phyloP scores from a whole-genome alignment of 2,888 invertebrate genomes.

The Rhingia rostrata region DNA sequence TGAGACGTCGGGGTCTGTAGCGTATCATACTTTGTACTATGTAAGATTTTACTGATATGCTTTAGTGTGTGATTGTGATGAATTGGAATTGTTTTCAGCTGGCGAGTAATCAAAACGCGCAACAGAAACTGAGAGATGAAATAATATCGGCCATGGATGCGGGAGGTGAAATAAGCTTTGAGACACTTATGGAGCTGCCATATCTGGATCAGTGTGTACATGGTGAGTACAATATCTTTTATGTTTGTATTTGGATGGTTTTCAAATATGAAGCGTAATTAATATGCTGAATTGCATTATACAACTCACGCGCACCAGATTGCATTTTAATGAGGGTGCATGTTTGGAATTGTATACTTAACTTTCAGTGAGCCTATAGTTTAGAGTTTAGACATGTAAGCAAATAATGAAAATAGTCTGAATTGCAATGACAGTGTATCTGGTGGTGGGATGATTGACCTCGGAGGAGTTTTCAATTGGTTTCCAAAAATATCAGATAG shows the following conservation, averaged over 20 bases:
- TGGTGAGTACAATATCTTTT: slow-evolving; percentile 70
- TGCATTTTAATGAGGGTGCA: too few species aligned
- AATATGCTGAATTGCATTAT: neutral
- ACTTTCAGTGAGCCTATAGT: too few species aligned
- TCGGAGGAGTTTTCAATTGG: too few species aligned
- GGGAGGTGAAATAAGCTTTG: slow-evolving; percentile 75
- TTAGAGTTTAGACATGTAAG: too few species aligned
- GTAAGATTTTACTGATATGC: slow-evolving; percentile 39
- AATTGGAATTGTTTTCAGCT: slow-evolving; percentile 68
- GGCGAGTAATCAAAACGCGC: slow-evolving; percentile 76
- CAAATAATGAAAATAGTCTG: too few species aligned
- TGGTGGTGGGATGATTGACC: too few species aligned
- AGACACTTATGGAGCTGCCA: slow-evolving; percentile 76
- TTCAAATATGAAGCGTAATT: neutral
- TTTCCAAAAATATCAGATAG: too few species aligned
- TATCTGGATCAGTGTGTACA: slow-evolving; percentile 79
- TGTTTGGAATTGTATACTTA: too few species aligned
- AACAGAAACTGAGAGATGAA: slow-evolving; percentile 78
- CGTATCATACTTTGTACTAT: slow-evolving; percentile 76
- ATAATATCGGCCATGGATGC: slow-evolving; percentile 73
- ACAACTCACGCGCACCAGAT: too few species aligned
- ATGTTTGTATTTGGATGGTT: neutral
- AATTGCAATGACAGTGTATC: too few species aligned
- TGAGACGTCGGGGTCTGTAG: slow-evolving; percentile 79
- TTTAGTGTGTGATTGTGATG: neutral